phyloP scores from a whole-genome alignment of 2,888 invertebrate genomes.

The Himalopsyche tibetana region DNA sequence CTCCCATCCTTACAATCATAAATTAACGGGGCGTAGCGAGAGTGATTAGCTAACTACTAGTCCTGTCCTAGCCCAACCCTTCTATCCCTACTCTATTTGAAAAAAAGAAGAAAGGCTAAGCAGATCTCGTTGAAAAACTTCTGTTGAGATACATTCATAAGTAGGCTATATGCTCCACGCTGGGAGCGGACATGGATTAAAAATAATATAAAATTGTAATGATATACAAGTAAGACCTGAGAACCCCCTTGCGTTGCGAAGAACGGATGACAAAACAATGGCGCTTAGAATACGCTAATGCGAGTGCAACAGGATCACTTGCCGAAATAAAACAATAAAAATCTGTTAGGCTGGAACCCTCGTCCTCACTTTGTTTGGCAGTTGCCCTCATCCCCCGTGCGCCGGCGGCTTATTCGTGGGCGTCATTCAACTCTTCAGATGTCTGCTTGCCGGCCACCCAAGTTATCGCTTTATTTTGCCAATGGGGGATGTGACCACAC shows the following conservation, averaged over 20 bases:
- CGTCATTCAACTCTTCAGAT: conserved; percentile 8
- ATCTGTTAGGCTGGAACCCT: conserved; percentile 22
- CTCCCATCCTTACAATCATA: no score
- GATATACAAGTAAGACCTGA: no score
- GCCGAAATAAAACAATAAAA: conserved; percentile 12
- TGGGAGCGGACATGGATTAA: no score
- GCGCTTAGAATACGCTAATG: neutral
- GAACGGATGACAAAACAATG: conserved; percentile 2
- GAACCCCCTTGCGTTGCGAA: neutral
- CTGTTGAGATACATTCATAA: no score
- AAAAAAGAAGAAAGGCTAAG: no score
- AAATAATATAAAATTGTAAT: no score
- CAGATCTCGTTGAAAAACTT: no score
- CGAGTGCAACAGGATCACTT: conserved; percentile 16
- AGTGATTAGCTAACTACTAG: no score
- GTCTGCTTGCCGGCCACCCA: conserved; percentile 22
- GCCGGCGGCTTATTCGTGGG: conserved; percentile 20
- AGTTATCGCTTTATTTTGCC: neutral
- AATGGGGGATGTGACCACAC: neutral
- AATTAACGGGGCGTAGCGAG: no score
- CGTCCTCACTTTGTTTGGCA: conserved; percentile 20
- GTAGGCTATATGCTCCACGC: no score
- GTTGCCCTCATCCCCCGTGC: conserved; percentile 2
- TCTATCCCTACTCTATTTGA: no score
- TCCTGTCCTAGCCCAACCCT: no score